A percentile compares a stretch with the other conserved stretches of the same genome.
These are phyloP conservation scores for Petrolisthes manimaculis DNA, from an alignment of 2,888 invertebrate species.

Conservation along the genomic window DNA sequence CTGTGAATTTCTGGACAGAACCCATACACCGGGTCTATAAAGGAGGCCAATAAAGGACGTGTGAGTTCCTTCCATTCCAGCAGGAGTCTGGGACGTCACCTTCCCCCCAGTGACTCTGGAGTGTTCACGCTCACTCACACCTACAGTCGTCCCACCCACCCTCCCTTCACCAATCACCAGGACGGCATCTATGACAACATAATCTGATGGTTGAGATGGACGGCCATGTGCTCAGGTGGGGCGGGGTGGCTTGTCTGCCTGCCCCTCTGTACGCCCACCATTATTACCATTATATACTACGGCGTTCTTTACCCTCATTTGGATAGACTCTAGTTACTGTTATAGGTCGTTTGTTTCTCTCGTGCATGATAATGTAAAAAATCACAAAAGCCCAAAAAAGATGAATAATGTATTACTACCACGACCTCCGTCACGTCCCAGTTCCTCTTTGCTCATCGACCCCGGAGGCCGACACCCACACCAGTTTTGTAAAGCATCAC, in stretches of 20 bases:
- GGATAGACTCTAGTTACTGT: slow-evolving; percentile 53
- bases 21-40: slow-evolving; percentile 34
- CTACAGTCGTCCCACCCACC: slow-evolving; percentile 48
- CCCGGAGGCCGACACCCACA: slow-evolving; percentile 15
- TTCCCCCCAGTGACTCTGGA: slow-evolving; percentile 57
- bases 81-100: slow-evolving; percentile 40
- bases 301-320: slow-evolving; percentile 45
- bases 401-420: slow-evolving; percentile 15
- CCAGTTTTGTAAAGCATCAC: slow-evolving; percentile 26
- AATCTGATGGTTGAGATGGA: slow-evolving; percentile 43
- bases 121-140: slow-evolving; percentile 60
- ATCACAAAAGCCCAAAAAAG: no score
- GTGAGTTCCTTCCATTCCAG: slow-evolving; percentile 40
- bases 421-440: slow-evolving; percentile 39
- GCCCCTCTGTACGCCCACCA: background rate
- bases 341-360: slow-evolving; percentile 46
- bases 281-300: slow-evolving; percentile 25
- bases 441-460: slow-evolving; percentile 54
- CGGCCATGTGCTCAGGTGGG: background rate
- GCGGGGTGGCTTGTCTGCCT: background rate
- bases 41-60: slow-evolving; percentile 24
- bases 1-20: slow-evolving; percentile 64
- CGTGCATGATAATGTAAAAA: slow-evolving; percentile 57
- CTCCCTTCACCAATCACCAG: slow-evolving; percentile 31
- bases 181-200: slow-evolving; percentile 65